These are phyloP conservation scores for Montipora efflorescens DNA, from an alignment of 64 coral and sea anemone species.

Conservation along the genomic window DNA sequence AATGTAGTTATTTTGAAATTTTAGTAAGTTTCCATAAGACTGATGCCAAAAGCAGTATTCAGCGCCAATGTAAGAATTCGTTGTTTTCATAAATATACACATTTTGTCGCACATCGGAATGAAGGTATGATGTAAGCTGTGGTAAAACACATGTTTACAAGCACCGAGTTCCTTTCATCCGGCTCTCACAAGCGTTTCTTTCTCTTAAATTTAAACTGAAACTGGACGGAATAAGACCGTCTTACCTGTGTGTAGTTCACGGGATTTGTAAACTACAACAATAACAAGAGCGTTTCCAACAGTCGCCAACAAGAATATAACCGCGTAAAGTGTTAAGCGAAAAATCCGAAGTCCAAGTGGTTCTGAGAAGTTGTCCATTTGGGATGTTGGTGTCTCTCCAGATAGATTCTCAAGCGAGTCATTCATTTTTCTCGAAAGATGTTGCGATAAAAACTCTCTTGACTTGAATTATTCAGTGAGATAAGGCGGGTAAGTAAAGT, in stretches of 20 bases:
- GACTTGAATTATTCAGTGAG: background rate
- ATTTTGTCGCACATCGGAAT: too few species aligned
- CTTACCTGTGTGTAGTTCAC: slow-evolving; percentile 78
- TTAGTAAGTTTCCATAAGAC: too few species aligned
- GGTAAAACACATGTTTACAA: too few species aligned
- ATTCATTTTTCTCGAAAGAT: background rate
- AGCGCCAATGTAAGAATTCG: too few species aligned
- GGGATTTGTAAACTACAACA: slow-evolving; percentile 79
- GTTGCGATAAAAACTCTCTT: background rate
- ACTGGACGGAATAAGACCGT: background rate
- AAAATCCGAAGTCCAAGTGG: slow-evolving; percentile 67
- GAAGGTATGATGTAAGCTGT: too few species aligned
- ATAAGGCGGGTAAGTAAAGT: too few species aligned
- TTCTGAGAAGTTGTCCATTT: slow-evolving; percentile 37
- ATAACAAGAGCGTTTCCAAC: slow-evolving; percentile 80
- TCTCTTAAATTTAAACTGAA: background rate
- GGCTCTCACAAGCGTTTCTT: slow-evolving; percentile 9
- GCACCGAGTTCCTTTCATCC: background rate
- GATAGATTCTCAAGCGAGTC: background rate
- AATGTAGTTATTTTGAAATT: too few species aligned
- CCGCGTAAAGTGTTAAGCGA: slow-evolving; percentile 61
- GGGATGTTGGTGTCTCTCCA: background rate
- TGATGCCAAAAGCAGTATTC: too few species aligned
- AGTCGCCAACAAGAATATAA: slow-evolving; percentile 77
- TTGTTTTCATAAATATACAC: too few species aligned